These are phyloP conservation scores for Automeris io DNA, from an alignment of 2,888 invertebrate genomes.

Conservation along the genomic window DNA sequence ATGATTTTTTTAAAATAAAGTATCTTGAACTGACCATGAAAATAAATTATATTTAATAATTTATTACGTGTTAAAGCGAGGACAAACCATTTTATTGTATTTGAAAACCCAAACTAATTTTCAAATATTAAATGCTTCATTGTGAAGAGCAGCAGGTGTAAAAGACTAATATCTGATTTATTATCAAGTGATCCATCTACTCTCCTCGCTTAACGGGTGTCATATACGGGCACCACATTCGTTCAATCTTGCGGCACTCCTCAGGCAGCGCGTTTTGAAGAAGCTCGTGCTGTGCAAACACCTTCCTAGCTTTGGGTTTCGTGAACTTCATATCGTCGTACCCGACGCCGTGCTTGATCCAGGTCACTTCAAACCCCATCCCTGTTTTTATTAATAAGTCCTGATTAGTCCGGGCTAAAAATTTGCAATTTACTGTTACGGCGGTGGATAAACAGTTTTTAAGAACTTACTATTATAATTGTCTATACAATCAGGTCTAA, in stretches of 20 bases:
- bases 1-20: too few relatives aligned
- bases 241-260: slow-evolving; percentile 28
- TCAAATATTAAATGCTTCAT: too few relatives aligned
- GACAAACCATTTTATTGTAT: too few relatives aligned
- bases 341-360: slow-evolving; percentile 36
- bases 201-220: slow-evolving; percentile 25
- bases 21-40: too few relatives aligned
- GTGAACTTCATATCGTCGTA: slow-evolving; percentile 35
- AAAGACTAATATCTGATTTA: too few relatives aligned
- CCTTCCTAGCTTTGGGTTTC: slow-evolving; percentile 32
- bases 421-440: neutral
- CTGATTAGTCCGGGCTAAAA: neutral
- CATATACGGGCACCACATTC: slow-evolving; percentile 64
- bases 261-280: slow-evolving; percentile 23
- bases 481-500: slow-evolving; percentile 47
- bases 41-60: too few relatives aligned
- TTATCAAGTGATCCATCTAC: neutral
- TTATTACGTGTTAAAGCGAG: too few relatives aligned
- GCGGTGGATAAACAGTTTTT: neutral
- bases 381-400: slow-evolving; percentile 33
- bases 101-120: too few relatives aligned
- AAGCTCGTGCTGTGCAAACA: slow-evolving; percentile 20
- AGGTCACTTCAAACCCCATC: slow-evolving; percentile 29
- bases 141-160: too few relatives aligned
- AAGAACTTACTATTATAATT: slow-evolving; percentile 45